phyloP scores from a whole-genome alignment of 2,113 vertebrate genomes.

The Aegithalos caudatus region DNA sequence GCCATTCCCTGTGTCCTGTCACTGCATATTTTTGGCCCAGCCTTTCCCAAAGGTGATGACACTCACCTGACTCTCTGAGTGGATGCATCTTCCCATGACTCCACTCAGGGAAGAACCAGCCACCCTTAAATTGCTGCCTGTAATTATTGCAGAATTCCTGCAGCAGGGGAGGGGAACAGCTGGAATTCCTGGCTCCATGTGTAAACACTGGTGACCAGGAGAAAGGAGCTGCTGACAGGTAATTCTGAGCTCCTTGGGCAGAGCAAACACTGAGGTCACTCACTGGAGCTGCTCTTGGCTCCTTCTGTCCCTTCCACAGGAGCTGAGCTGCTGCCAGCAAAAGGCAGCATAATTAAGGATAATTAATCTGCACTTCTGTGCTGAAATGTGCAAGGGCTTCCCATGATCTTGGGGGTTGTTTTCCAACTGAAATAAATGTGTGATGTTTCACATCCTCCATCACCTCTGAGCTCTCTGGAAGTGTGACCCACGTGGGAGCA shows the following conservation, averaged over 20 bases:
- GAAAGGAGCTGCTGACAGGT: slow-evolving; percentile 18
- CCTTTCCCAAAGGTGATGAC: neutral
- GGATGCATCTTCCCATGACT: neutral
- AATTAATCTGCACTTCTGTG: neutral
- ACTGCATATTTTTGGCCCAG: neutral
- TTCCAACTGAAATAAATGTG: neutral
- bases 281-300: neutral
- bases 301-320: neutral
- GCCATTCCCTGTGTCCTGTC: neutral
- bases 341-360: neutral
- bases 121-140: neutral
- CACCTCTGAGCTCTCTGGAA: neutral
- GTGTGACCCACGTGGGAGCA: accelerated
- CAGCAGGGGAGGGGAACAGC: neutral
- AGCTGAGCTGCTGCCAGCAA: neutral
- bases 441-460: neutral
- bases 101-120: neutral
- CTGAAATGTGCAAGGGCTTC: neutral
- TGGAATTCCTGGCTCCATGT: neutral
- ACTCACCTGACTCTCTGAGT: neutral
- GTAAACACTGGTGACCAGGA: neutral
- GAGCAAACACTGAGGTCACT: neutral
- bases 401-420: neutral
- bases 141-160: neutral
- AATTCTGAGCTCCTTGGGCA: neutral